phyloP scores from a whole-genome alignment of 2,797 vertebrate species.

The Moxostoma hubbsi region DNA sequence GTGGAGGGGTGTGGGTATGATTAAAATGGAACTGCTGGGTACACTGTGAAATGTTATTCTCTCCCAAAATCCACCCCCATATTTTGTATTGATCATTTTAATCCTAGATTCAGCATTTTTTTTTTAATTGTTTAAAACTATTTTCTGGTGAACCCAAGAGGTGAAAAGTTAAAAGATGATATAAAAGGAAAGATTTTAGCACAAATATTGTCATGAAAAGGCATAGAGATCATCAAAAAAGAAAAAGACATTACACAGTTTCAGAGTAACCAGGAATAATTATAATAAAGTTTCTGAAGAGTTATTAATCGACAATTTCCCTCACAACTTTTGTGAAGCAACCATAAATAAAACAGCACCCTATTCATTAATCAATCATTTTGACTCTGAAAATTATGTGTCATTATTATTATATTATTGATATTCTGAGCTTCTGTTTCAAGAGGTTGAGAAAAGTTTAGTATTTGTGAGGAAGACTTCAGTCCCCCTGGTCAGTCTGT shows the following conservation, averaged over 20 bases:
- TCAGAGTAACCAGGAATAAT: background rate
- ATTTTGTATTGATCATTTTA: slow-evolving; percentile 3
- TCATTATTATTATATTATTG: slow-evolving; percentile 1
- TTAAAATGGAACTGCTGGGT: slow-evolving; percentile 24
- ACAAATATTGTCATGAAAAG: slow-evolving; percentile 33
- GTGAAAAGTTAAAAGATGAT: slow-evolving; percentile 18
- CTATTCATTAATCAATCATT: background rate
- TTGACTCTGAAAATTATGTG: slow-evolving; percentile 24
- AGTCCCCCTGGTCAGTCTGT: slow-evolving; percentile 15
- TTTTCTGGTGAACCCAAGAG: slow-evolving; percentile 27
- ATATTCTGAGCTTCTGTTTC: background rate
- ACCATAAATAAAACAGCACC: slow-evolving; percentile 48
- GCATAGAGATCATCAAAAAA: background rate
- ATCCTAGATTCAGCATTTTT: slow-evolving; percentile 15
- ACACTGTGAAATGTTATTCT: background rate
- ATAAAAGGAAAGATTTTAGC: slow-evolving; percentile 41
- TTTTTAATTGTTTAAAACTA: background rate
- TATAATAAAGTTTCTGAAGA: slow-evolving; percentile 9
- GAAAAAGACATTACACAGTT: slow-evolving; percentile 15
- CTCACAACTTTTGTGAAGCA: slow-evolving; percentile 25
- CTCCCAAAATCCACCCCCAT: background rate
- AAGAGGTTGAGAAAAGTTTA: slow-evolving; percentile 16
- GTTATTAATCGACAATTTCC: background rate
- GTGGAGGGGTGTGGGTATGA: slow-evolving; percentile 9
- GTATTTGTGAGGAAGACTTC: slow-evolving; percentile 27